phyloP scores from a whole-genome alignment of 2,888 invertebrate species.

The Mayetiola destructor region DNA sequence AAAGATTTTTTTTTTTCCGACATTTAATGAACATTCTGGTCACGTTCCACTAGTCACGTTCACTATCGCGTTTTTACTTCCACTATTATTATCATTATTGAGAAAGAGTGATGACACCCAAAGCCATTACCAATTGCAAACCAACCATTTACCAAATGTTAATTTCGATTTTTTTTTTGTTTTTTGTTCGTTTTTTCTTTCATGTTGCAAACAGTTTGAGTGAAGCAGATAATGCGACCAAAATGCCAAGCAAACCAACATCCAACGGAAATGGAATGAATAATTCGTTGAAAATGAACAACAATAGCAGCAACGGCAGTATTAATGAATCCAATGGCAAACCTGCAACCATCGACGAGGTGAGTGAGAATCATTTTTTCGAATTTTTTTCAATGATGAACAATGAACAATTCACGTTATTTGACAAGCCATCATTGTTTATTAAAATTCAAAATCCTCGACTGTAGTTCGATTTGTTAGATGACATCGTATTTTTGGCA shows the following conservation, averaged over 20 bases:
- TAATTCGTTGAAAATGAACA: slow-evolving; percentile 2
- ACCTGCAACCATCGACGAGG: background rate
- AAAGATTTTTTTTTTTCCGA: too few relatives aligned
- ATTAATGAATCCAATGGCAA: slow-evolving; percentile 5
- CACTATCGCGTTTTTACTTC: too few relatives aligned
- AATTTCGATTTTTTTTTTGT: too few relatives aligned
- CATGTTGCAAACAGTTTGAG: background rate
- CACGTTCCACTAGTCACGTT: too few relatives aligned
- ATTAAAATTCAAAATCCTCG: background rate
- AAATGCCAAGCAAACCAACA: slow-evolving; percentile 11
- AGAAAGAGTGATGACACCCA: too few relatives aligned
- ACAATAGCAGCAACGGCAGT: slow-evolving; percentile 2
- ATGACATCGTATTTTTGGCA: too few relatives aligned
- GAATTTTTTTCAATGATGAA: too few relatives aligned
- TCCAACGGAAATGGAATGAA: slow-evolving; percentile 6
- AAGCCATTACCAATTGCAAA: too few relatives aligned
- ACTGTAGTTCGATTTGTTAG: too few relatives aligned
- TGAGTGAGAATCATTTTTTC: background rate
- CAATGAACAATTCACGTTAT: background rate
- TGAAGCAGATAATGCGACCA: background rate
- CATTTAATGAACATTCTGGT: too few relatives aligned
- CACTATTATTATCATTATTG: too few relatives aligned
- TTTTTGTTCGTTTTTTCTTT: background rate
- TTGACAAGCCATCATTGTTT: background rate
- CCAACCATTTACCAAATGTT: too few relatives aligned